These are phyloP conservation scores for Rhinophrynus dorsalis DNA, from an alignment of 2,797 vertebrate species.

Conservation along the genomic window DNA sequence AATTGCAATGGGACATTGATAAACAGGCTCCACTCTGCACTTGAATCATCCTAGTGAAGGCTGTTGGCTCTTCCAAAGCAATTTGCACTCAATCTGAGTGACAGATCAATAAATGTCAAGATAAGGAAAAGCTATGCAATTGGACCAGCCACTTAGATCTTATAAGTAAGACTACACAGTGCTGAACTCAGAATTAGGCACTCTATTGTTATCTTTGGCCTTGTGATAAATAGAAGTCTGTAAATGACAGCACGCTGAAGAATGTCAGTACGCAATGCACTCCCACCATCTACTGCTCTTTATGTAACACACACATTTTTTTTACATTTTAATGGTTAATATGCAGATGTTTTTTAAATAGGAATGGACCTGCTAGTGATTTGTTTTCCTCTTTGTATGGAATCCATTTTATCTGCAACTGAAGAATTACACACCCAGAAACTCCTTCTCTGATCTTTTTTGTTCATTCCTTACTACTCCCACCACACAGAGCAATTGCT, in stretches of 20 bases:
- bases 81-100: conserved; percentile 45
- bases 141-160: conserved; percentile 36
- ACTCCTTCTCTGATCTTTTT: too few relatives aligned
- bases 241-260: conserved; percentile 24
- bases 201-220: conserved; percentile 39
- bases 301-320: too few relatives aligned
- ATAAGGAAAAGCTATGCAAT: conserved; percentile 47
- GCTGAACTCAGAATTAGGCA: conserved; percentile 33
- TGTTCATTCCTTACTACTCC: too few relatives aligned
- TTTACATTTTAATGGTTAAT: too few relatives aligned
- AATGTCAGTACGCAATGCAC: background rate
- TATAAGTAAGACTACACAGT: conserved; percentile 43
- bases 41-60: conserved; percentile 24
- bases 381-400: too few relatives aligned
- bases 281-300: too few relatives aligned
- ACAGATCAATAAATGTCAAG: conserved; percentile 48
- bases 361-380: too few relatives aligned
- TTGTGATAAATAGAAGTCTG: conserved; percentile 37
- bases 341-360: too few relatives aligned
- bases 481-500: too few relatives aligned
- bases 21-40: conserved; percentile 15
- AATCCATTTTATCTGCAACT: too few relatives aligned
- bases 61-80: conserved; percentile 40
- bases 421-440: too few relatives aligned
- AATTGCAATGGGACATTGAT: conserved; percentile 28